These are phyloP conservation scores for Prionailurus bengalensis DNA, from an alignment of 2,113 vertebrate species.

Conservation along the genomic window DNA sequence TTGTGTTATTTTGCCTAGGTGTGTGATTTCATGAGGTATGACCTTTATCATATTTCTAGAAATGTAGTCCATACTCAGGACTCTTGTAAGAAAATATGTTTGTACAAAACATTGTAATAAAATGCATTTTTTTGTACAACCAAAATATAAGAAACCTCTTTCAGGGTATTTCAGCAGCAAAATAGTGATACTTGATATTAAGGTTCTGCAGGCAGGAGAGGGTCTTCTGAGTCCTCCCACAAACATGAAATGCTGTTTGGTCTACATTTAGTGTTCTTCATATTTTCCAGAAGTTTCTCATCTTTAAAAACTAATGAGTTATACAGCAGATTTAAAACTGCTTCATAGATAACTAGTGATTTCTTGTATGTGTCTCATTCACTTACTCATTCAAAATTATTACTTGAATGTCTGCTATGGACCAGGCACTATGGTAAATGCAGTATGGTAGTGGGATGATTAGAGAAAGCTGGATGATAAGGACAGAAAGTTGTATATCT, in stretches of 20 bases:
- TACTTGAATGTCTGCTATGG: not conserved
- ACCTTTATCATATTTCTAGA: not conserved
- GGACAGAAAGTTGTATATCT: not conserved
- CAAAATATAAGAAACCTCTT: not conserved
- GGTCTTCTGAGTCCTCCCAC: not conserved
- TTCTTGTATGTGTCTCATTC: not conserved
- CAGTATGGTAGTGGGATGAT: not conserved
- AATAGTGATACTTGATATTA: not conserved
- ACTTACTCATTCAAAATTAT: not conserved
- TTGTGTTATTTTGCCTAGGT: not conserved
- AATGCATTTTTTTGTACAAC: not conserved
- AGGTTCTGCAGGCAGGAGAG: not conserved
- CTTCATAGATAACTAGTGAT: not conserved
- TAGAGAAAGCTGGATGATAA: not conserved
- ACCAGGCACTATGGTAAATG: not conserved
- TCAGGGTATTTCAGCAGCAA: not conserved
- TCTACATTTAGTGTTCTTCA: not conserved
- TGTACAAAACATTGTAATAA: not conserved
- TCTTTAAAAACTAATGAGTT: not conserved
- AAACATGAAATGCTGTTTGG: not conserved
- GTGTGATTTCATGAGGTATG: not conserved
- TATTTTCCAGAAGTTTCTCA: not conserved
- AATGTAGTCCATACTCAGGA: slow-evolving; percentile 5
- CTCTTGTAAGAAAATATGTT: not conserved
- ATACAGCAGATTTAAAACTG: not conserved